A percentile compares a stretch with the other conserved stretches of the same genome.
Evolutionary conservation across 2,888 invertebrate species (phyloP).

Genomic region (Girardia tigrina): DNA sequence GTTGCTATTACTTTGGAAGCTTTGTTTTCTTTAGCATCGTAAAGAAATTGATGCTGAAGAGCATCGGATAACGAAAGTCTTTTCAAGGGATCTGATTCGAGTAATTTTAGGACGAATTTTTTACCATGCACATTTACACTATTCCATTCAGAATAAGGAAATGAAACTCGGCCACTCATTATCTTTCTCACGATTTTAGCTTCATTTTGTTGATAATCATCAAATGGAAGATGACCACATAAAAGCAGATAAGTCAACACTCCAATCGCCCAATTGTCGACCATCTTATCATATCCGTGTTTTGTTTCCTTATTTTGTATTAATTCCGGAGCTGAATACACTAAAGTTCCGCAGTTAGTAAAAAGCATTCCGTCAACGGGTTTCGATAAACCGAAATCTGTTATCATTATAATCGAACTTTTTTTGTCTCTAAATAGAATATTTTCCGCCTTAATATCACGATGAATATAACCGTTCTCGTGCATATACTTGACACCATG

Average conservation of each 20-base stretch:
- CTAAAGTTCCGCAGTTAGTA: conserved; percentile 33
- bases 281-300: conserved; percentile 21
- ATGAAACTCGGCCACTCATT: neutral
- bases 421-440: conserved; percentile 26
- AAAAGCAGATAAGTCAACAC: conserved; percentile 31
- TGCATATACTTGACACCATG: conserved; percentile 32
- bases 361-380: neutral
- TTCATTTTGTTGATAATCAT: conserved; percentile 18
- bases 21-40: neutral
- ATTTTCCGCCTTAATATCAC: conserved; percentile 34
- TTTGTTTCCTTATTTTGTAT: conserved; percentile 20
- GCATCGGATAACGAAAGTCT: neutral
- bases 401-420: conserved; percentile 19
- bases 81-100: neutral
- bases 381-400: conserved; percentile 31
- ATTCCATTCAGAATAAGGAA: neutral
- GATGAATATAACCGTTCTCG: conserved; percentile 27
- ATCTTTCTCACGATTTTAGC: conserved; percentile 27
- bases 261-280: conserved; percentile 32
- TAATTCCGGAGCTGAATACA: conserved; percentile 34
- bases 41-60: neutral
- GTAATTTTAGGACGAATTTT: neutral
- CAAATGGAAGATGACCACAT: conserved; percentile 33
- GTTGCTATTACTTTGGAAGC: neutral
- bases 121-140: neutral